Evolutionary conservation across 2,113 vertebrate species (phyloP).

Genomic region (Podocnemis expansa): DNA sequence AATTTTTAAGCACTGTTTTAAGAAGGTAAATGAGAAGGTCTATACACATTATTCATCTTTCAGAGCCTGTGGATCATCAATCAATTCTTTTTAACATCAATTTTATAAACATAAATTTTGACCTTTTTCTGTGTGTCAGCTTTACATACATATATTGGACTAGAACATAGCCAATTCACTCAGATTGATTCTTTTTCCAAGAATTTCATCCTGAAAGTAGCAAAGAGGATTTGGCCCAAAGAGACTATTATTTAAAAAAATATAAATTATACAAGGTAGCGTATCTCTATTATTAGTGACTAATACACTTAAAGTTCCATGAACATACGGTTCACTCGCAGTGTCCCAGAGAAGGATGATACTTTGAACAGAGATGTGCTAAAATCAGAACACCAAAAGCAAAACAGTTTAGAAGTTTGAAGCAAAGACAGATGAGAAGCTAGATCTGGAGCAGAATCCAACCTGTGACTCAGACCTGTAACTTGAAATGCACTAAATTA

Average conservation of each 20-base stretch:
- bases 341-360: not conserved
- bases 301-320: not conserved
- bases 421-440: not conserved
- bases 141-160: not conserved
- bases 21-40: not conserved
- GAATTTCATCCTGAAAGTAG: not conserved
- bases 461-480: not conserved
- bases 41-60: not conserved
- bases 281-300: not conserved
- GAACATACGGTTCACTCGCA: not conserved
- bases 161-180: not conserved
- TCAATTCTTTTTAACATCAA: not conserved
- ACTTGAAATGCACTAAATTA: not conserved
- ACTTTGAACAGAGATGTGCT: not conserved
- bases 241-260: not conserved
- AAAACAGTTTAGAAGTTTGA: not conserved
- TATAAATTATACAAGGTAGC: not conserved
- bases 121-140: not conserved
- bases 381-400: not conserved
- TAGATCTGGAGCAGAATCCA: not conserved
- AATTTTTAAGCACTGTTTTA: not conserved
- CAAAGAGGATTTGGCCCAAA: not conserved
- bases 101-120: not conserved
- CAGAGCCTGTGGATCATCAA: not conserved
- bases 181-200: not conserved